Base-by-base conservation (phyloP, 2,113 vertebrate genomes). In the human region DNA sequence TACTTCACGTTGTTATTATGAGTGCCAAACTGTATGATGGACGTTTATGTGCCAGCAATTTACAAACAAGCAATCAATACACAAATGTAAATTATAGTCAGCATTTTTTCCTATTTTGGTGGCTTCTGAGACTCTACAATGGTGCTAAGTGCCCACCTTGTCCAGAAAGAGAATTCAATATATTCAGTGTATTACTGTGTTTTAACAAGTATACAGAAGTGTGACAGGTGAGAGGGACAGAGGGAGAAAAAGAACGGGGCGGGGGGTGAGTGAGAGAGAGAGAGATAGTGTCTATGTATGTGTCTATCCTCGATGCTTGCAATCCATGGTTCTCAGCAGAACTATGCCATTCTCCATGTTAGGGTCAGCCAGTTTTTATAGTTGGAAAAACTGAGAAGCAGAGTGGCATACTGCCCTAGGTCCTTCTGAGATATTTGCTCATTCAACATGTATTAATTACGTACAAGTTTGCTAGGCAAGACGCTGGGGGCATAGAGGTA, bases 41-140 rank as follows among this genome's bases (percentile, higher is more conserved):
- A 73, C 48, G 32, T 80, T 82, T 80, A 59, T 48, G 12, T 27
- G 35, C 48, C 22, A 68, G 84, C 43, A 59, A 10, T 73, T 92
- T 93, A 84, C 79, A 96, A 96, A 97, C 27, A 32, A 81, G 18
- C 50, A 83, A 95, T 95, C 91, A 50, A 84, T 80, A 90, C 18
- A 91, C 40, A 80, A 52, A 80, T 81, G 23, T 92, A 96, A 96
- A 81, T 43, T 83, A 87, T 1, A 91, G 43, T 59, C 59, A 57
- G 78, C 8, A 30, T 50, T 95, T 84, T 79, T 86, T 68, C n/a
- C 86, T 70, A 64, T 68, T 97, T 76, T 43, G 35, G 35, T 85
- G 48, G 59, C 55, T 82, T 96, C 90, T 94, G 43, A 38, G 80
- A 11, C 14, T 68, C 92, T 70, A 92, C 14, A 75, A 17, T 57